These are phyloP conservation scores for Mastomys natalensis DNA, from an alignment of 2,113 vertebrate species.

Conservation along the genomic window DNA sequence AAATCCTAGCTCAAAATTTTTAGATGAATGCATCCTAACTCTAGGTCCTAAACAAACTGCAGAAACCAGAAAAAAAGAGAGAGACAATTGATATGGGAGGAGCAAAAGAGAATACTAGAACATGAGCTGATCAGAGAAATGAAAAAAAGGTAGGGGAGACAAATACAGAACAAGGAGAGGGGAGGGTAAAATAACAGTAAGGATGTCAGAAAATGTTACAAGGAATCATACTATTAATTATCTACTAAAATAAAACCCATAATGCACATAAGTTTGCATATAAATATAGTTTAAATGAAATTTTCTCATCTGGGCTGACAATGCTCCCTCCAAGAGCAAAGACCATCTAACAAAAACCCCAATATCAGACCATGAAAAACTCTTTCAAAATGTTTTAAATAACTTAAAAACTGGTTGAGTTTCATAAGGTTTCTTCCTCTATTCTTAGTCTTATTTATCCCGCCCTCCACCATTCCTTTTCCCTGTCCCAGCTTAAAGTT, in stretches of 20 bases:
- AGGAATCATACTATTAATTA: not conserved
- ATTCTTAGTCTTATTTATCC: not conserved
- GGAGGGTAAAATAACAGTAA: not conserved
- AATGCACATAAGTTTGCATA: not conserved
- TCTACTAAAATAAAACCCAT: not conserved
- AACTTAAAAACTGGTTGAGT: not conserved
- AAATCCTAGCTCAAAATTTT: not conserved
- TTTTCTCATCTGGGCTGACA: not conserved
- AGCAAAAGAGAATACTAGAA: not conserved
- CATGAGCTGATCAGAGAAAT: not conserved
- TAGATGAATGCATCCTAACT: not conserved
- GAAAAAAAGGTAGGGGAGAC: not conserved
- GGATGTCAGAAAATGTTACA: not conserved
- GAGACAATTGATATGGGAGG: not conserved
- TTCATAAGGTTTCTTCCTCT: not conserved
- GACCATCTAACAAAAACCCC: not conserved
- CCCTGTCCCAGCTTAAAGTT: not conserved
- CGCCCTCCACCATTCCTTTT: not conserved
- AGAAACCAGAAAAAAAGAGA: not conserved
- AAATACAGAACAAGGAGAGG: not conserved
- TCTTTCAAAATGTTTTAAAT: not conserved
- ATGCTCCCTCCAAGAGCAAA: not conserved
- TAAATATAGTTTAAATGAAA: not conserved
- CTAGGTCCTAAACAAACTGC: not conserved
- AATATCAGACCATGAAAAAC: not conserved